A percentile compares a stretch with the other conserved stretches of the same genome.
These are phyloP conservation scores for Chymomyza fuscimana DNA, from an alignment of 2,888 invertebrate genomes.

Conservation along the genomic window DNA sequence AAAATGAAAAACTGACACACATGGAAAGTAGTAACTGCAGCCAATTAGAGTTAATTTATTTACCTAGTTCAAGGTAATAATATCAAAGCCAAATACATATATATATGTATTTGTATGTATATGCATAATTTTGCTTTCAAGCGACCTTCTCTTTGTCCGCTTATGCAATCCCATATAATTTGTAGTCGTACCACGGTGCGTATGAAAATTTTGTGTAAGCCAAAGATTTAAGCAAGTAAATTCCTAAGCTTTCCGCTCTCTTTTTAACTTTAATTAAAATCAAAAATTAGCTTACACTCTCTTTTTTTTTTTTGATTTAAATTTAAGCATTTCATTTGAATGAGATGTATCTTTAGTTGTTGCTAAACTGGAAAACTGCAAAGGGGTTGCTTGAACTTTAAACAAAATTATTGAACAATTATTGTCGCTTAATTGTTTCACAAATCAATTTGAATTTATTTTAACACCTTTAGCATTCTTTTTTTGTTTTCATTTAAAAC, in stretches of 20 bases:
- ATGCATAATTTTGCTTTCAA: background rate
- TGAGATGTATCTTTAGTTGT: constrained; percentile 4
- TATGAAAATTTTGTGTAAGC: background rate
- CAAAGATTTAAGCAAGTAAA: background rate
- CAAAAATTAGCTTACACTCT: background rate
- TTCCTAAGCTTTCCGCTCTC: background rate
- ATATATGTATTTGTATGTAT: background rate
- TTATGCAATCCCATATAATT: background rate
- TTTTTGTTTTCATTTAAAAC: no score
- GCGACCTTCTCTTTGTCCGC: background rate
- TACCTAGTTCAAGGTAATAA: background rate
- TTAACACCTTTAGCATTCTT: background rate
- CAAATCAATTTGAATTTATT: background rate
- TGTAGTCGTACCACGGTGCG: background rate
- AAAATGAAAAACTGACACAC: background rate
- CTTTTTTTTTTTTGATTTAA: background rate
- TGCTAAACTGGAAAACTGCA: background rate
- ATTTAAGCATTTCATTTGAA: background rate
- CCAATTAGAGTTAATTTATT: background rate
- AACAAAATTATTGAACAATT: constrained; percentile 3
- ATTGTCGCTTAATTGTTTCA: background rate
- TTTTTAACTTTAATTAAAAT: background rate
- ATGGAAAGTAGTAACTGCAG: background rate
- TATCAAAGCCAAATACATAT: background rate
- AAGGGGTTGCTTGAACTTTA: constrained; percentile 17